Conservation (phyloP, 2,888 invertebrate species). For the Cheilosia vernalis region DNA sequence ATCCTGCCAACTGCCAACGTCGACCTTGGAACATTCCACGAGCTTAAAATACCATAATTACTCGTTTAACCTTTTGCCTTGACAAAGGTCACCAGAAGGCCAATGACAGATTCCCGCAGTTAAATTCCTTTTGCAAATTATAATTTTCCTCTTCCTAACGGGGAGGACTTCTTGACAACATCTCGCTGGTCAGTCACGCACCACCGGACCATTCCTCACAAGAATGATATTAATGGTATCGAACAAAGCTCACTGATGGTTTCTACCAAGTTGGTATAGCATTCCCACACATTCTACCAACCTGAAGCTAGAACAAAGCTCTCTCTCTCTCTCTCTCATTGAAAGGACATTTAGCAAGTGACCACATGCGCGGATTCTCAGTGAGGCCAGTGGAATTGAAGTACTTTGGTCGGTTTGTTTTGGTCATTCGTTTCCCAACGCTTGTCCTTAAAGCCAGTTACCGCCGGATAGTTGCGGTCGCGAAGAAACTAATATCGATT, state of each 20-base stretch:
- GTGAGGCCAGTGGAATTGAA: slow-evolving; percentile 47
- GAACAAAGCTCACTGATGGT: slow-evolving; percentile 26
- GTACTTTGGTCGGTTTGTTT: slow-evolving; percentile 67
- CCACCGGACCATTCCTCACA: slow-evolving; percentile 30
- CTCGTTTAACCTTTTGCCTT: slow-evolving; percentile 63
- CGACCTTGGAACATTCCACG: slow-evolving; percentile 34
- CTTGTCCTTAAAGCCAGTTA: slow-evolving; percentile 56
- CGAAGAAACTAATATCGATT: slow-evolving; percentile 65
- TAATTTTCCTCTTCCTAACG: slow-evolving; percentile 3
- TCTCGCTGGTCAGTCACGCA: slow-evolving; percentile 61
- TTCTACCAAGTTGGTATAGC: slow-evolving; percentile 27
- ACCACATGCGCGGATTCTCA: slow-evolving; percentile 66
- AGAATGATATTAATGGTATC: slow-evolving; percentile 27
- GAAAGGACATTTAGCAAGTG: slow-evolving; percentile 30
- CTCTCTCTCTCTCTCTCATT: slow-evolving; percentile 13
- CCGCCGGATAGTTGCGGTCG: slow-evolving; percentile 37
- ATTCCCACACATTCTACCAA: slow-evolving; percentile 18
- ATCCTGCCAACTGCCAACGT: slow-evolving; percentile 2
- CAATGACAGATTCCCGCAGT: slow-evolving; percentile 4
- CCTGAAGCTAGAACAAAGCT: slow-evolving; percentile 28
- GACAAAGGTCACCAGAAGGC: slow-evolving; percentile 55
- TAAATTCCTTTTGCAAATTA: slow-evolving; percentile 20
- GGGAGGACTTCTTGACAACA: slow-evolving; percentile 28
- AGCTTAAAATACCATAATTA: slow-evolving; percentile 37
- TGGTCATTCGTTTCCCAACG: slow-evolving; percentile 71